Percentiles rank a stretch among this genome's conserved stretches.
phyloP scores from a whole-genome alignment of 2,113 vertebrate species.

The Sceloporus tristichus region DNA sequence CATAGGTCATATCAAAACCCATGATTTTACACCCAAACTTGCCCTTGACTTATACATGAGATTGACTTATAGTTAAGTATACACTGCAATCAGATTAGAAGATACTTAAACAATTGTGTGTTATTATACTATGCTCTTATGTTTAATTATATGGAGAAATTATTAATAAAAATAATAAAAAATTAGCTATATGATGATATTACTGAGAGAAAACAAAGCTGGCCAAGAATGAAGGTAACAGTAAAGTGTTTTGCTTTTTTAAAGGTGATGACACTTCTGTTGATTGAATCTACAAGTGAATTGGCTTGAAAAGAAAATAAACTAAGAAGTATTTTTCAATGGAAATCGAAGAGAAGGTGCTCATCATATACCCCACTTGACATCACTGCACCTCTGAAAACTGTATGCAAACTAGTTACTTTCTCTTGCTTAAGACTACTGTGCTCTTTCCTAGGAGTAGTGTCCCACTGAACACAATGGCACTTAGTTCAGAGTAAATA shows the following conservation, averaged over 20 bases:
- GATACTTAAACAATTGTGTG: too few relatives aligned
- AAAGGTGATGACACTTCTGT: too few relatives aligned
- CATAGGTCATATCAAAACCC: too few relatives aligned
- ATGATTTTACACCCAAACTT: too few relatives aligned
- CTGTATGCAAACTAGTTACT: conserved; percentile 28
- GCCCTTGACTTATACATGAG: too few relatives aligned
- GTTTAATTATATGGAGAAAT: too few relatives aligned
- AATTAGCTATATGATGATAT: background rate
- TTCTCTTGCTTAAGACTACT: background rate
- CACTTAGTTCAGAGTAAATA: background rate
- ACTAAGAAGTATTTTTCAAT: background rate
- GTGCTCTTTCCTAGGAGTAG: background rate
- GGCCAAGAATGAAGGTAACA: background rate
- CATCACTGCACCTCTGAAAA: conserved; percentile 53
- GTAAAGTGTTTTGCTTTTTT: background rate
- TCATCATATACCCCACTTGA: conserved; percentile 22
- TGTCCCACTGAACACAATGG: background rate
- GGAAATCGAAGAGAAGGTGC: background rate
- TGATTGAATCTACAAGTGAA: too few relatives aligned
- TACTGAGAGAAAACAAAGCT: background rate
- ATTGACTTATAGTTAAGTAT: too few relatives aligned
- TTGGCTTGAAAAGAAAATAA: too few relatives aligned
- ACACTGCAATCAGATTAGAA: too few relatives aligned
- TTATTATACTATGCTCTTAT: too few relatives aligned
- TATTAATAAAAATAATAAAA: background rate